Percentiles rank a stretch among this genome's conserved stretches.
Conservation (phyloP, 2,113 vertebrate species). For the Oenanthe melanoleuca region DNA sequence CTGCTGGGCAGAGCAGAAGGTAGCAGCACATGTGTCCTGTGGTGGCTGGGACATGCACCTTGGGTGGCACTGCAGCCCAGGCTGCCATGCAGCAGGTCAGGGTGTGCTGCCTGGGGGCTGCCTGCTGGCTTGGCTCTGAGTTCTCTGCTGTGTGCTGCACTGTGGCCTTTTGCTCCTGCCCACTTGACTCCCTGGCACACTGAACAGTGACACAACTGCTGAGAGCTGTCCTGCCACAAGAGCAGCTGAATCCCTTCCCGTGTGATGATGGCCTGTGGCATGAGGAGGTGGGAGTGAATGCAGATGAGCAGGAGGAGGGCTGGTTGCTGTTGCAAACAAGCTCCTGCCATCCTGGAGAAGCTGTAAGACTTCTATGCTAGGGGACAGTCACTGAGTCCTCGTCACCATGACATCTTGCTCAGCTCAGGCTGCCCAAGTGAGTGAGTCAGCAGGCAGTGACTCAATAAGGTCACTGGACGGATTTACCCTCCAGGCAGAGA, state of each 20-base stretch:
- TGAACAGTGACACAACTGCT: not conserved
- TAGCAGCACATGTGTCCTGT: not conserved
- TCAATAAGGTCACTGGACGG: not conserved
- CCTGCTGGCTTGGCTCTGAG: not conserved
- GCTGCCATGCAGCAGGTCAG: accelerated
- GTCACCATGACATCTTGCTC: constrained; percentile 25
- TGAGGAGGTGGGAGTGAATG: not conserved
- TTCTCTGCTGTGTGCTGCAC: not conserved
- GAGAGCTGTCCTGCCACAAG: not conserved
- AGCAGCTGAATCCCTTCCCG: accelerated
- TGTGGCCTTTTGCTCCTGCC: not conserved
- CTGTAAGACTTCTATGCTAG: not conserved
- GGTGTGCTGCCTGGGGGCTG: not conserved
- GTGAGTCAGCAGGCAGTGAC: constrained; percentile 19
- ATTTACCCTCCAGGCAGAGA: not conserved
- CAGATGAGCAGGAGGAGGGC: not conserved
- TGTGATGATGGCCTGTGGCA: not conserved
- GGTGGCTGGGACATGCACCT: accelerated
- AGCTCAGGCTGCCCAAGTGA: not conserved
- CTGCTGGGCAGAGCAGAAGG: not conserved
- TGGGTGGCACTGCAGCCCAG: not conserved
- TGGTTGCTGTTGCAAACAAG: not conserved
- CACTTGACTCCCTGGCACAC: not conserved
- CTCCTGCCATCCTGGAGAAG: not conserved
- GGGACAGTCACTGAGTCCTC: not conserved